phyloP scores from a whole-genome alignment of 2,797 vertebrate genomes.

The Leuciscus waleckii region DNA sequence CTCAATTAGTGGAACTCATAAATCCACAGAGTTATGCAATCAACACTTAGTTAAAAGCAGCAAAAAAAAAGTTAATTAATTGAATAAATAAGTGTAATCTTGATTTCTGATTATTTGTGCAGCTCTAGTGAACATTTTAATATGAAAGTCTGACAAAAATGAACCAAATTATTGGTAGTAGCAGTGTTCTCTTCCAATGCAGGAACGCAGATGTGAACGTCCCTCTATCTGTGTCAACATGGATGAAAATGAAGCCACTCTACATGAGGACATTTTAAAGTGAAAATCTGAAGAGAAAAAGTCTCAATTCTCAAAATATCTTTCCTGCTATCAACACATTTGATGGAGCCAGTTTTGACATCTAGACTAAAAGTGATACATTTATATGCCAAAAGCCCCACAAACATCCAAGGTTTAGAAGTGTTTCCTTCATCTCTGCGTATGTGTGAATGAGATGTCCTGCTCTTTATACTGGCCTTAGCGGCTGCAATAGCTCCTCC shows the following conservation, averaged over 20 bases:
- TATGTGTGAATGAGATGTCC: neutral
- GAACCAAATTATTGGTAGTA: neutral
- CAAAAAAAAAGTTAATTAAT: neutral
- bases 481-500: neutral
- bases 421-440: neutral
- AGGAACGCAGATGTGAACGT: neutral
- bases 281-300: neutral
- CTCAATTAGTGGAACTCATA: neutral
- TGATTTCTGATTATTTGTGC: neutral
- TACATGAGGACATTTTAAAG: neutral
- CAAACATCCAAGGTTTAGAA: neutral
- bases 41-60: neutral
- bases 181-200: neutral
- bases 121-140: neutral
- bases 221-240: neutral
- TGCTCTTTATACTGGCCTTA: conserved; percentile 3
- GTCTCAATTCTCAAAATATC: neutral
- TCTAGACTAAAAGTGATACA: neutral
- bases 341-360: neutral
- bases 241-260: neutral
- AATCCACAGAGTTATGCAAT: neutral
- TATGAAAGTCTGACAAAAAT: neutral
- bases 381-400: neutral
- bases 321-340: neutral
- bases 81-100: neutral